Percentiles rank a stretch among this genome's conserved stretches.
Conservation (phyloP, 2,888 invertebrate genomes). For the Clostera curtula region DNA sequence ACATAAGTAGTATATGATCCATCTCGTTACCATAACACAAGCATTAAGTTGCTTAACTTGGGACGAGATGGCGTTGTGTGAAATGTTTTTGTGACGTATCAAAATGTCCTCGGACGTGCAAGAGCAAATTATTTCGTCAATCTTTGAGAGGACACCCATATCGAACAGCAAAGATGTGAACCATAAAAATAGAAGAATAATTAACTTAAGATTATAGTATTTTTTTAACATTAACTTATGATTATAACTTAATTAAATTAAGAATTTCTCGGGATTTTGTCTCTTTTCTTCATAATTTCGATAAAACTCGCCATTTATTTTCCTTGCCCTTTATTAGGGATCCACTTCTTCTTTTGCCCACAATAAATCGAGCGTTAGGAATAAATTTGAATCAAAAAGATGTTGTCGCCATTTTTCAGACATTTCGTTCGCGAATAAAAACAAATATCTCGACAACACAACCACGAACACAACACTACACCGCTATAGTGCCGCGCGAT, state of each 20-base stretch:
- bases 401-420: constrained; percentile 6
- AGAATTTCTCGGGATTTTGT: constrained; percentile 15
- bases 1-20: too few species aligned
- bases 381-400: constrained; percentile 7
- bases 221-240: too few species aligned
- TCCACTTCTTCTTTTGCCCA: constrained; percentile 10
- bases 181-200: constrained; percentile 17
- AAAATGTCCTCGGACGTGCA: constrained; percentile 18
- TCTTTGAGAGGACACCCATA: constrained; percentile 13
- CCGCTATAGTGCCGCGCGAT: constrained; percentile 12
- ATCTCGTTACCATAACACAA: too few species aligned
- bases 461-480: constrained; percentile 10
- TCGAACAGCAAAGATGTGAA: constrained; percentile 15
- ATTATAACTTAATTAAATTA: too few species aligned
- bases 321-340: constrained; percentile 9
- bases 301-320: constrained; percentile 14
- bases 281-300: constrained; percentile 16
- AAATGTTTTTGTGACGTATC: constrained; percentile 19
- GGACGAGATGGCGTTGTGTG: too few species aligned
- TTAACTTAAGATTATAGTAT: constrained; percentile 15
- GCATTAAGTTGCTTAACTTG: too few species aligned
- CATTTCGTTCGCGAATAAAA: constrained; percentile 9
- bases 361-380: constrained; percentile 11
- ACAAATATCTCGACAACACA: constrained; percentile 8
- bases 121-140: constrained; percentile 16